These are phyloP conservation scores for Camelus dromedarius DNA, from an alignment of 2,113 vertebrate species.

Conservation along the genomic window DNA sequence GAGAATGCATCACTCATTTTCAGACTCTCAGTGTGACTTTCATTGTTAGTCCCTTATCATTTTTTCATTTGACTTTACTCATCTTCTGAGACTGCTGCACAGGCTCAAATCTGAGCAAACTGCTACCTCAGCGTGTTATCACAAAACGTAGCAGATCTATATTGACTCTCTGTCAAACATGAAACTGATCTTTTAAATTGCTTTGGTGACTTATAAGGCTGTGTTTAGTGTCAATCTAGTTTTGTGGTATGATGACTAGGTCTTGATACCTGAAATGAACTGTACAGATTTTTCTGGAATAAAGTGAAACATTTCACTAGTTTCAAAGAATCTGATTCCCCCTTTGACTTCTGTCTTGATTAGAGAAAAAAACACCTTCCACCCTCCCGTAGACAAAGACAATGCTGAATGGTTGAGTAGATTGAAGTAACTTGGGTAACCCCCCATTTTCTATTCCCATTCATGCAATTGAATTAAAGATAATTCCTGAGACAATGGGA, in stretches of 20 bases:
- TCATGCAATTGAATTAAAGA: neutral
- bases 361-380: neutral
- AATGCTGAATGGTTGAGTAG: neutral
- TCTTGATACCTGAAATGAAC: constrained; percentile 44
- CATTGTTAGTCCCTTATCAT: neutral
- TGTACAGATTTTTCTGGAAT: constrained; percentile 27
- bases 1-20: constrained; percentile 42
- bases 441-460: neutral
- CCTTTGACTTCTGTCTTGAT: neutral
- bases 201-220: constrained; percentile 31
- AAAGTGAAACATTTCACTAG: neutral
- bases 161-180: constrained; percentile 63
- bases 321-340: neutral
- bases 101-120: constrained; percentile 52
- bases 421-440: neutral
- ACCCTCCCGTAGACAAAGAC: neutral
- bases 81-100: constrained; percentile 38
- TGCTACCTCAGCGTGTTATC: constrained; percentile 28
- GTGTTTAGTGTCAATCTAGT: neutral
- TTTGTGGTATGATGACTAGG: constrained; percentile 53
- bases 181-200: constrained; percentile 46
- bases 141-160: neutral
- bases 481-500: neutral
- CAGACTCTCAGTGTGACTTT: neutral
- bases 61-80: constrained; percentile 54